phyloP scores from a whole-genome alignment of 1,140 invertebrate species.

The Lepidostoma basale region DNA sequence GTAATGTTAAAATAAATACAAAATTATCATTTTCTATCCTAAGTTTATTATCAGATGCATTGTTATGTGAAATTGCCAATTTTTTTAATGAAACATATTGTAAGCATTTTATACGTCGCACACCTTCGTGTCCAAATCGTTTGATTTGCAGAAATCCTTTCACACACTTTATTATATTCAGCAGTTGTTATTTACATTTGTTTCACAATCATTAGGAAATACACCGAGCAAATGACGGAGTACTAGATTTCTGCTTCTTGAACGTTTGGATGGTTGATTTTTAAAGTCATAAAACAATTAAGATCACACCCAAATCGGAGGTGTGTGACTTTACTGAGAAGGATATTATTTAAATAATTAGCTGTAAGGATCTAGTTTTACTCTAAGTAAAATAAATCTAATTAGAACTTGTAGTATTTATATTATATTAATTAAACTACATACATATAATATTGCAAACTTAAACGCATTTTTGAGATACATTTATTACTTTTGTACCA shows the following conservation, averaged over 20 bases:
- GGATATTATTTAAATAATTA: conserved; percentile 39
- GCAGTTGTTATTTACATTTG: conserved; percentile 14
- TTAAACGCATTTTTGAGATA: neutral
- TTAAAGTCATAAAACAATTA: conserved; percentile 26
- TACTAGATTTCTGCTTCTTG: conserved; percentile 44
- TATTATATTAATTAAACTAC: conserved; percentile 38
- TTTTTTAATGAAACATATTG: neutral
- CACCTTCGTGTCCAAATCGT: conserved; percentile 30
- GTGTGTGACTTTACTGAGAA: conserved; percentile 18
- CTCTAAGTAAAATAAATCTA: conserved; percentile 46
- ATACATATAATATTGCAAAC: too few relatives aligned
- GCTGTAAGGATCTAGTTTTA: conserved; percentile 43
- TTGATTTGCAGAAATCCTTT: conserved; percentile 44
- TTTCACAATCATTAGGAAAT: too few relatives aligned
- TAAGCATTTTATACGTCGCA: neutral
- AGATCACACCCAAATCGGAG: conserved; percentile 12
- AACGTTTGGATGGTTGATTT: conserved; percentile 39
- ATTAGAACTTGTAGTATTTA: conserved; percentile 47
- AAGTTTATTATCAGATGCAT: neutral
- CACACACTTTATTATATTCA: conserved; percentile 2
- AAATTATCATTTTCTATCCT: conserved; percentile 12
- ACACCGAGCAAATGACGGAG: too few relatives aligned
- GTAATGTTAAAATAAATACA: conserved; percentile 23
- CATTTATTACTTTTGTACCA: conserved; percentile 1
- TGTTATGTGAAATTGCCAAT: conserved; percentile 22